Evolutionary conservation across 2,888 invertebrate genomes (phyloP), one percentile per base, ranked within the genome.

Genomic region (Pediacus dermestoides): DNA sequence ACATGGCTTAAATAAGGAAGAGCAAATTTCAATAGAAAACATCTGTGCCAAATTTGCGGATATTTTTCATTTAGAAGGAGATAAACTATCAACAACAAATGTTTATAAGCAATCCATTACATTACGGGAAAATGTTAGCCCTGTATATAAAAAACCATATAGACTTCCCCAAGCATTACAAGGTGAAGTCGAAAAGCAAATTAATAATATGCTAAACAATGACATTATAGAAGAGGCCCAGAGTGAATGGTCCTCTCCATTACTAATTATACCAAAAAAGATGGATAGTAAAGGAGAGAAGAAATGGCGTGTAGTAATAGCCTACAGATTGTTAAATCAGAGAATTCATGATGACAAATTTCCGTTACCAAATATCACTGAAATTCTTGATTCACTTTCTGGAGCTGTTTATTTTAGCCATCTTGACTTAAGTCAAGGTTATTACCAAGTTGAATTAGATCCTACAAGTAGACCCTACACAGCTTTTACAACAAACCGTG

Each of bases 151-250:
- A 25, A 25, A 25, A 25, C 25, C 25, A 10, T 25, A 25, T n/a
- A 7, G 25, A 25, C 10, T 25, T 4, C 25, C 25, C 4, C 25
- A 25, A 25, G 25, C 25, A 4, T 10, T 4, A 25, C 6, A 25
- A n/a, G 8, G 10, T n/a, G 25, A 25, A 25, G 10, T 25, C 10
- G 9, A 25, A 4, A 25, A 25, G 4, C 8, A 7, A 25, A 25
- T 25, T 6, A 11, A 25, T n/a, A 11, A 25, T 25, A 25, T 25
- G 25, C 10, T 25, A 25, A 4, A n/a, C 4, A 25, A 25, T 10
- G 25, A 25, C 9, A 25, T 25, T 25, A 25, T 25, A 4, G 25
- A 25, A n/a, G 25, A 25, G 25, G 25, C 25, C 10, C 25, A 25
- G 10, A 25, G 9, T 11, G 25, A 10, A 25, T 25, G 4, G 4